phyloP scores from a whole-genome alignment of 2,888 invertebrate species.

The Troides helena region DNA sequence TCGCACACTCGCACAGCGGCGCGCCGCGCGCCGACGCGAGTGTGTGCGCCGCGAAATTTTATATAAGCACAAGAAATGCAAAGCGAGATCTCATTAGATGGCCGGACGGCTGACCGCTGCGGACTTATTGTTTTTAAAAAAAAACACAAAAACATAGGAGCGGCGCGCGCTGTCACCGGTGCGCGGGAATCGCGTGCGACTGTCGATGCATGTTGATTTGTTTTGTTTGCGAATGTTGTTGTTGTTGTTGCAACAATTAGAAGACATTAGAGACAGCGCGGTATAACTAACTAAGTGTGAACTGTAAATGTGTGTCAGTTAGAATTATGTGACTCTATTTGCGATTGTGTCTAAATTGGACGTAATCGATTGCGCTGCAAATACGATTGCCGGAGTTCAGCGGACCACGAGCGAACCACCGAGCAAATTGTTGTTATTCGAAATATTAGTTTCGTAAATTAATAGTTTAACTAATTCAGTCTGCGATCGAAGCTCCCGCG shows the following conservation, averaged over 20 bases:
- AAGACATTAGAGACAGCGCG: conserved; percentile 26
- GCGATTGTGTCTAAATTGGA: neutral
- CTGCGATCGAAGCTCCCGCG: conserved; percentile 6
- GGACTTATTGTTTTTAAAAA: conserved; percentile 29
- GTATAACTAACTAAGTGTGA: conserved; percentile 29
- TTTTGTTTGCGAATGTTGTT: neutral
- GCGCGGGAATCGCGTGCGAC: conserved; percentile 12
- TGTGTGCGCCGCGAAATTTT: conserved; percentile 37
- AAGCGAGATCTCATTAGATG: conserved; percentile 40
- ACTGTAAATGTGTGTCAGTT: conserved; percentile 8
- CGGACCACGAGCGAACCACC: neutral
- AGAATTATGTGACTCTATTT: conserved; percentile 13
- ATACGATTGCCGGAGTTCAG: neutral
- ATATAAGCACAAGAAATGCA: conserved; percentile 39
- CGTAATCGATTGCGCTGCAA: neutral
- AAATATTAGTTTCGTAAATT: conserved; percentile 3
- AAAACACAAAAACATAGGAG: neutral
- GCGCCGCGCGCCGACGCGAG: conserved; percentile 1
- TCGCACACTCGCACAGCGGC: no score
- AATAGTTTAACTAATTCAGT: conserved; percentile 3
- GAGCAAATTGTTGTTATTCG: conserved; percentile 2
- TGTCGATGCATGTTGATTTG: neutral
- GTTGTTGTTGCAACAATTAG: neutral
- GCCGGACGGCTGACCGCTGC: conserved; percentile 36
- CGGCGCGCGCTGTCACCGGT: conserved; percentile 14